These are phyloP conservation scores for Actinia tenebrosa DNA, from an alignment of 64 coral and sea anemone genomes.

Conservation along the genomic window DNA sequence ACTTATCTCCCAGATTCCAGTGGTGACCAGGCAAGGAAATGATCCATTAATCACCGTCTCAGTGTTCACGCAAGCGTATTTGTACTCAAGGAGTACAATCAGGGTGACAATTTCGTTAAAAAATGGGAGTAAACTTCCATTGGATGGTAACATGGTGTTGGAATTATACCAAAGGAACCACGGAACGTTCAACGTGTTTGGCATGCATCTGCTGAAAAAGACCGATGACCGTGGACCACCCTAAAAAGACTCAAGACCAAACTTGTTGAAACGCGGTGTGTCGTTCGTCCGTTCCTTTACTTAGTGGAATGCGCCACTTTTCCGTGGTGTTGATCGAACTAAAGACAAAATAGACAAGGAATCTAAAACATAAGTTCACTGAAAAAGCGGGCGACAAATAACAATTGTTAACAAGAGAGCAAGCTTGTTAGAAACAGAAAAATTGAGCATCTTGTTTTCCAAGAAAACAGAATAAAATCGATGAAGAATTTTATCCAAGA, in stretches of 20 bases:
- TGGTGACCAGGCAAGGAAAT: background rate
- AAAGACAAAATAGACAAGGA: too few relatives aligned
- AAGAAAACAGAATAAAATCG: too few relatives aligned
- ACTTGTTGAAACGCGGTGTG: background rate
- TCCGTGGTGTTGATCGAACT: too few relatives aligned
- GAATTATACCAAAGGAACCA: background rate
- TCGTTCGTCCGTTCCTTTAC: background rate
- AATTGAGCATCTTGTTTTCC: too few relatives aligned
- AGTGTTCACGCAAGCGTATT: background rate
- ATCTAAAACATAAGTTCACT: too few relatives aligned
- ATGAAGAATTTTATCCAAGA: too few relatives aligned
- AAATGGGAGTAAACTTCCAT: background rate
- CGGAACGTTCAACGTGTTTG: background rate
- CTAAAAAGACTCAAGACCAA: too few relatives aligned
- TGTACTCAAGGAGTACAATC: background rate
- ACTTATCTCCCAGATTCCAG: background rate
- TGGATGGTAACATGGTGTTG: background rate
- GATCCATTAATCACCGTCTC: background rate
- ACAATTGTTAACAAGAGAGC: too few relatives aligned
- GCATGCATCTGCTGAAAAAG: background rate
- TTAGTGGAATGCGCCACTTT: background rate
- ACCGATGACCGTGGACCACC: background rate
- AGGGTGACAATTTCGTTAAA: background rate
- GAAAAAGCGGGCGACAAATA: too few relatives aligned
- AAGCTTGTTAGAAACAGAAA: too few relatives aligned